Base-by-base conservation (phyloP, 2,113 vertebrate species). In the Odontophorus gujanensis region DNA sequence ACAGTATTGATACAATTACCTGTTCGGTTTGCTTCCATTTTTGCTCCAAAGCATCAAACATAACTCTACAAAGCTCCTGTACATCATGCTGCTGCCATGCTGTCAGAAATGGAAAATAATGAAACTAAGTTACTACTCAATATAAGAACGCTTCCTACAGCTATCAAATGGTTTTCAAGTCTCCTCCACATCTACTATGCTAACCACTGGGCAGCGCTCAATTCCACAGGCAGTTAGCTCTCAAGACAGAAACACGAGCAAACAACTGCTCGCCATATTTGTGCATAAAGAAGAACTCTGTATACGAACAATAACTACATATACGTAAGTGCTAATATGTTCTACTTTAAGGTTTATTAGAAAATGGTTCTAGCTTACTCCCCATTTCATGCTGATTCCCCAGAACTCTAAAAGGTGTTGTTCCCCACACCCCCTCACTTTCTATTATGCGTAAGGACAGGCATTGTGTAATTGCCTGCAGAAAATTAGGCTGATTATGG, bases 21-120 rank as follows among this genome's bases (percentile, higher is more conserved):
- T 99, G 99, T 92, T 99, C 99, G 1, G 99, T 99, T 97, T 99
- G 99, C 95, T 99, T 99, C 99, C 99, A 99, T 85, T 99, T 99
- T 93, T 99, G 99, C 95, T 99, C 99, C 97, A 99, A 97, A 96
- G 99, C 99, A 97, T 99, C 99, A 95, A 99, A 99, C 99, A 99
- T 99, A 96, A 99, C 99, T 96, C 99, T 98, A 95, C 99, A 99
- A 57, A 99, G 98, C 96, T 99, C 99, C 96, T 99, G 99, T n/a
- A 99, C 99, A 75, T 99, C 99, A 93, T 99, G 99, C 82, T 99
- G 99, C 96, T 99, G 99, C 99, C 99, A 99, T 13, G 99, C 99
- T 99, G 96, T 97, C 96, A 69, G 75, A 96, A 96, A 91, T 95
- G 17, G 63, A 96, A 97, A 96, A 76, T 83, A 75, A 96, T 95